A percentile compares a stretch with the other conserved stretches of the same genome.
These are phyloP conservation scores for Antechinus stuartii DNA, from an alignment of 2,113 vertebrate species.

Conservation along the genomic window DNA sequence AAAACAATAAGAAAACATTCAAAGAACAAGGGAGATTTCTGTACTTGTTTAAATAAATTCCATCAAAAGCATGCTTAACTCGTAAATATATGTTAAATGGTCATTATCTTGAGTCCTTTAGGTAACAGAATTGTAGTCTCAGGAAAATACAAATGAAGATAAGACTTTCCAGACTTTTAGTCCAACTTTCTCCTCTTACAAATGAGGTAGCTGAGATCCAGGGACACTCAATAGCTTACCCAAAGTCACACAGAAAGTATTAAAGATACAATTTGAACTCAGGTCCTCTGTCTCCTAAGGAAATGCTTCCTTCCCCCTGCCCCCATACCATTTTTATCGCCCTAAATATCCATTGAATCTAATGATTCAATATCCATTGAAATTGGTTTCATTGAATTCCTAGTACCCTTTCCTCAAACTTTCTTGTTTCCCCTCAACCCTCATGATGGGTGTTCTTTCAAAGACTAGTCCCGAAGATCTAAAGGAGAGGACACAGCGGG, in stretches of 20 bases:
- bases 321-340: background rate
- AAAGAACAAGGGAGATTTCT: background rate
- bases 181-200: background rate
- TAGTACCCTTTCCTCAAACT: background rate
- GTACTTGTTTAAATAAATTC: constrained; percentile 52
- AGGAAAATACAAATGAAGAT: background rate
- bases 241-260: background rate
- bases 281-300: background rate
- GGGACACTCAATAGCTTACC: background rate
- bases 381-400: background rate
- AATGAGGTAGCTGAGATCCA: background rate
- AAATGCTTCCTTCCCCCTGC: background rate
- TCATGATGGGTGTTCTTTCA: background rate
- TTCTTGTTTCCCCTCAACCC: background rate
- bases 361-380: too few relatives aligned
- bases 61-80: constrained; percentile 24
- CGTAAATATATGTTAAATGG: constrained; percentile 41
- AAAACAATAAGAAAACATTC: constrained; percentile 8
- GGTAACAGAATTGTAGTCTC: constrained; percentile 39
- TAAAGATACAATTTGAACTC: background rate
- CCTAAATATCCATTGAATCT: background rate
- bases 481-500: constrained; percentile 17
- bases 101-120: constrained; percentile 8
- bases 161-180: background rate
- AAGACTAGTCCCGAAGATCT: constrained; percentile 12